These are phyloP conservation scores for Darevskia mixta DNA, from an alignment of 2,797 vertebrate species.

Conservation along the genomic window DNA sequence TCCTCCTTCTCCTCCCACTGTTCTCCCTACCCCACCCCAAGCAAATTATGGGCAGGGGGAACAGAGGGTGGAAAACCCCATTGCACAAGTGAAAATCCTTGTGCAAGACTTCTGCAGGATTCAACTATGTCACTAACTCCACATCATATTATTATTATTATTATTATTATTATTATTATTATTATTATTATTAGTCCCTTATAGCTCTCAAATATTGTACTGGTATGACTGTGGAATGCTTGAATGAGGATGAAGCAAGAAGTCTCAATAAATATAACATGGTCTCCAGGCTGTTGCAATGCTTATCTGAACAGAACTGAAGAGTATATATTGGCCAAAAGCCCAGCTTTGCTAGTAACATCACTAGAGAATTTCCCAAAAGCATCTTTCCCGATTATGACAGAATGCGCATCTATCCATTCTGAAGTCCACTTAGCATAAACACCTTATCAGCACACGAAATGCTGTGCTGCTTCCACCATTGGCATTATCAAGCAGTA, in stretches of 20 bases:
- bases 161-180: neutral
- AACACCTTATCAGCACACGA: constrained; percentile 30
- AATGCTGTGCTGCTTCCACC: constrained; percentile 5
- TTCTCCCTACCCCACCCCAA: too few species aligned
- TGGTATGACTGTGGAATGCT: neutral
- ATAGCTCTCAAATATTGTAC: neutral
- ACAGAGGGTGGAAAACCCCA: too few species aligned
- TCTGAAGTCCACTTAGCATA: neutral
- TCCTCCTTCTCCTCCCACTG: too few species aligned
- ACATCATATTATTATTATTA: neutral
- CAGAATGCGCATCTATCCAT: constrained; percentile 24
- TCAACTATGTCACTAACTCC: neutral
- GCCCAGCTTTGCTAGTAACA: constrained; percentile 40
- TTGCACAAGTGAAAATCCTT: too few species aligned
- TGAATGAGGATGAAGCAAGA: constrained; percentile 45
- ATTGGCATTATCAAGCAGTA: neutral
- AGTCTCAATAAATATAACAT: constrained; percentile 39
- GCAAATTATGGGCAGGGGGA: too few species aligned
- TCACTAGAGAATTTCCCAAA: constrained; percentile 22
- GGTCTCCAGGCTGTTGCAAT: constrained; percentile 54
- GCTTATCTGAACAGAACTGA: constrained; percentile 40
- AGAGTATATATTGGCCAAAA: constrained; percentile 40
- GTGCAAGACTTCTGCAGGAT: too few species aligned
- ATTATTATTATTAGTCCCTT: constrained; percentile 6
- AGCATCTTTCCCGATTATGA: constrained; percentile 35